Percentiles rank a stretch among this genome's conserved stretches.
phyloP scores from a whole-genome alignment of 2,888 invertebrate species.

The Chouioia cunea region DNA sequence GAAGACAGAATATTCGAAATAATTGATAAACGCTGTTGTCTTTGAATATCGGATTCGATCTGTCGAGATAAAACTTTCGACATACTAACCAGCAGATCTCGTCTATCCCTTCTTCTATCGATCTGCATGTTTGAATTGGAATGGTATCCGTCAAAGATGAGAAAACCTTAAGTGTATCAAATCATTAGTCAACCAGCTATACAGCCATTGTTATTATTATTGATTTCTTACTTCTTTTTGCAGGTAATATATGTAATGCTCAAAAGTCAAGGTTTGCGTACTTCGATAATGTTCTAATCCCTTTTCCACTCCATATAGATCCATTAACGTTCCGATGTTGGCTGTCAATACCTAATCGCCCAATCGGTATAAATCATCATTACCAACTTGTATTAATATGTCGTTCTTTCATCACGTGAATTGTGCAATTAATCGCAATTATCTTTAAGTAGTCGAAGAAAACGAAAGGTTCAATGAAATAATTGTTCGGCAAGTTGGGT shows the following conservation, averaged over 20 bases:
- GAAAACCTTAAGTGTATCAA: slow-evolving; percentile 61
- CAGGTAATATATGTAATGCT: slow-evolving; percentile 82
- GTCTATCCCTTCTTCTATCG: slow-evolving; percentile 66
- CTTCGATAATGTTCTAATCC: slow-evolving; percentile 84
- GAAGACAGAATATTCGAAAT: slow-evolving; percentile 83
- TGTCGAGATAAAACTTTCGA: slow-evolving; percentile 74
- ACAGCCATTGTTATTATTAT: neutral
- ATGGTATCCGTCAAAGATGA: slow-evolving; percentile 66
- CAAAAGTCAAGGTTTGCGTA: slow-evolving; percentile 77
- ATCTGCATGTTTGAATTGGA: slow-evolving; percentile 59
- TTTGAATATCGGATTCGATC: slow-evolving; percentile 74
- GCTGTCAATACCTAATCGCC: slow-evolving; percentile 81
- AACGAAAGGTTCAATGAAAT: no score
- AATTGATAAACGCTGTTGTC: slow-evolving; percentile 80
- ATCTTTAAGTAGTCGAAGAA: no score
- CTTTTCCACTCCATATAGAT: slow-evolving; percentile 83
- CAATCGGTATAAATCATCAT: no score
- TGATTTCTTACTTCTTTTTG: slow-evolving; percentile 75
- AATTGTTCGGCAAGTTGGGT: no score
- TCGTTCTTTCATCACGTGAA: no score
- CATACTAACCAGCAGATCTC: slow-evolving; percentile 84
- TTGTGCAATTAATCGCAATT: no score
- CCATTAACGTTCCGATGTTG: slow-evolving; percentile 83
- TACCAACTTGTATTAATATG: no score
- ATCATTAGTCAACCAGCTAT: neutral